Evolutionary conservation across 2,113 vertebrate genomes (phyloP).

Genomic region (Osmerus eperlanus): DNA sequence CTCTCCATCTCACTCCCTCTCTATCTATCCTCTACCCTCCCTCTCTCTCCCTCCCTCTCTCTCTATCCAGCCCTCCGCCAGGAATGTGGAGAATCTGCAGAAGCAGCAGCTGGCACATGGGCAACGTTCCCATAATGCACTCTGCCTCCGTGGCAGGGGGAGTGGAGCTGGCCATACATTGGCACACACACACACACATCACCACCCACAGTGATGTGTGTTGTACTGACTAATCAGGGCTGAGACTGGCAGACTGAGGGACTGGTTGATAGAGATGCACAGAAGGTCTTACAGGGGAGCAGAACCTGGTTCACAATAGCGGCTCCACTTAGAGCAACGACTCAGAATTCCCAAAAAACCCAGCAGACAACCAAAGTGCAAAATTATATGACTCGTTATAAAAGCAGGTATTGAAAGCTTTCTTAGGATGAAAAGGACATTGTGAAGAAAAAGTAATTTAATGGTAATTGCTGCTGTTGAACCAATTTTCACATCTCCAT

Average conservation of each 20-base stretch:
- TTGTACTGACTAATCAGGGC: too few species aligned
- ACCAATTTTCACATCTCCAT: neutral
- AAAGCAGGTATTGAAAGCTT: neutral
- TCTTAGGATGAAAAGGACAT: neutral
- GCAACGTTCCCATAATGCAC: slow-evolving; percentile 48
- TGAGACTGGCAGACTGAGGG: too few species aligned
- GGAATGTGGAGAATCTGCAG: slow-evolving; percentile 71
- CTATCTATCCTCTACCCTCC: neutral
- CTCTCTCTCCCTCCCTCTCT: neutral
- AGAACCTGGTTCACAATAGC: too few species aligned
- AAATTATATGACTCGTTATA: too few species aligned
- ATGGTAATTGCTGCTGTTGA: neutral
- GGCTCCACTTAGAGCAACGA: too few species aligned
- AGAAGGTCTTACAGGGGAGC: too few species aligned
- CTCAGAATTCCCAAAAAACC: too few species aligned
- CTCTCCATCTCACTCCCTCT: too few species aligned
- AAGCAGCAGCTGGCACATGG: slow-evolving; percentile 64
- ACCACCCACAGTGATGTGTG: too few species aligned
- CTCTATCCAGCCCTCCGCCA: neutral
- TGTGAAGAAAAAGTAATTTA: neutral
- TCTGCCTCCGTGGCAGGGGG: slow-evolving; percentile 5
- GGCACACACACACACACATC: too few species aligned
- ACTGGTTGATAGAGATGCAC: too few species aligned
- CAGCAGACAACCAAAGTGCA: too few species aligned
- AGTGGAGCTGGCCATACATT: slow-evolving; percentile 2